phyloP scores from a whole-genome alignment of 2,113 vertebrate species.

The Ammodytes dubius region DNA sequence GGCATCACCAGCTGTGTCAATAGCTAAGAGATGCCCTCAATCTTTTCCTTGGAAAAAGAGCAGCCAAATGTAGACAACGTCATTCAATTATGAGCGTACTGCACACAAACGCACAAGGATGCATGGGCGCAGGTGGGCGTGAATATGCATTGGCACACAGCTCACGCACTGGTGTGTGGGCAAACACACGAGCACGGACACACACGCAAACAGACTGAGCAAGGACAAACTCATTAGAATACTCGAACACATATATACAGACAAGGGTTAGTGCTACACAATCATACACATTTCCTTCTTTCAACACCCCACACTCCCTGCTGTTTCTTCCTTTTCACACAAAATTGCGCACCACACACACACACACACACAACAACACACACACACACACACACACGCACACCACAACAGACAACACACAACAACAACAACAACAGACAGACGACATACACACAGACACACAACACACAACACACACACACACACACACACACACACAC shows the following conservation, averaged over 20 bases:
- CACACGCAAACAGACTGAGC: constrained; percentile 32
- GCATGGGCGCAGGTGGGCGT: constrained; percentile 31
- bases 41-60: constrained; percentile 72
- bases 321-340: constrained; percentile 55
- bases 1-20: constrained; percentile 83
- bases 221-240: constrained; percentile 59
- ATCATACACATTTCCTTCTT: constrained; percentile 43
- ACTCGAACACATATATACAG: constrained; percentile 44
- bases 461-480: neutral
- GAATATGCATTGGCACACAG: constrained; percentile 27
- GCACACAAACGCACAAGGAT: constrained; percentile 34
- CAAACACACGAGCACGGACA: constrained; percentile 34
- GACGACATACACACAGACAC: neutral
- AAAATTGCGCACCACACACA: constrained; percentile 2
- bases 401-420: neutral
- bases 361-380: constrained; percentile 16
- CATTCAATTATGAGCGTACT: constrained; percentile 56
- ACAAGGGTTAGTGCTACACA: constrained; percentile 48
- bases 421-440: too few relatives aligned
- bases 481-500: constrained; percentile 10
- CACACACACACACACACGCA: neutral
- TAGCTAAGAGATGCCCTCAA: constrained; percentile 77
- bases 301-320: constrained; percentile 53
- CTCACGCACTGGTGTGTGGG: constrained; percentile 12
- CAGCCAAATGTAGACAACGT: constrained; percentile 49